phyloP scores from a whole-genome alignment of 2,113 vertebrate genomes.

The Sphaerodactylus townsendi region DNA sequence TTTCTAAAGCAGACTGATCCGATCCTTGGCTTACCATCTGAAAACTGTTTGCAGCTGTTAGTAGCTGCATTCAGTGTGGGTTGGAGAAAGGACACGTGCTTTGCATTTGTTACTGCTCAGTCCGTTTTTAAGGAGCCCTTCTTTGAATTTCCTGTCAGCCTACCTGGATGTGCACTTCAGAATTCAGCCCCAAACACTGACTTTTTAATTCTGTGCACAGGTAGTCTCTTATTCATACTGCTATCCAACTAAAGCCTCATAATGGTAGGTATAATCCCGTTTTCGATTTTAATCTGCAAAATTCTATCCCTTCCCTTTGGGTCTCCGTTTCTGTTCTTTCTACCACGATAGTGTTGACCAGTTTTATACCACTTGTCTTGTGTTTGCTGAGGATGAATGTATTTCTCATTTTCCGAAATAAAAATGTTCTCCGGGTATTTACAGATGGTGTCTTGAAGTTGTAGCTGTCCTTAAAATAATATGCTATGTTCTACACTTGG shows the following conservation, averaged over 20 bases:
- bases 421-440: no score
- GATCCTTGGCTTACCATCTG: neutral
- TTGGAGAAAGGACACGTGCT: neutral
- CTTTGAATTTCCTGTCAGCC: neutral
- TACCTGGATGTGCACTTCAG: neutral
- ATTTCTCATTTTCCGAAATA: no score
- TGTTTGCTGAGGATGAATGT: no score
- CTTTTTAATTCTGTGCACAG: neutral
- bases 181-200: neutral
- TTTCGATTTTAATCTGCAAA: neutral
- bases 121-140: no score
- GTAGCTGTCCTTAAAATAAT: neutral
- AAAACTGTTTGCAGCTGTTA: neutral
- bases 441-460: neutral
- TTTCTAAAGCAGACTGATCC: neutral
- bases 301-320: neutral
- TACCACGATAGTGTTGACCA: no score
- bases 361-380: no score
- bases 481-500: neutral
- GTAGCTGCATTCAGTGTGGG: neutral
- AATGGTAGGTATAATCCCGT: neutral
- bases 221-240: no score
- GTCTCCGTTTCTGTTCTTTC: no score
- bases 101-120: neutral
- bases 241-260: neutral